Percentiles rank a stretch among this genome's conserved stretches.
phyloP scores from a whole-genome alignment of 2,888 invertebrate species.

The Cerceris rybyensis region DNA sequence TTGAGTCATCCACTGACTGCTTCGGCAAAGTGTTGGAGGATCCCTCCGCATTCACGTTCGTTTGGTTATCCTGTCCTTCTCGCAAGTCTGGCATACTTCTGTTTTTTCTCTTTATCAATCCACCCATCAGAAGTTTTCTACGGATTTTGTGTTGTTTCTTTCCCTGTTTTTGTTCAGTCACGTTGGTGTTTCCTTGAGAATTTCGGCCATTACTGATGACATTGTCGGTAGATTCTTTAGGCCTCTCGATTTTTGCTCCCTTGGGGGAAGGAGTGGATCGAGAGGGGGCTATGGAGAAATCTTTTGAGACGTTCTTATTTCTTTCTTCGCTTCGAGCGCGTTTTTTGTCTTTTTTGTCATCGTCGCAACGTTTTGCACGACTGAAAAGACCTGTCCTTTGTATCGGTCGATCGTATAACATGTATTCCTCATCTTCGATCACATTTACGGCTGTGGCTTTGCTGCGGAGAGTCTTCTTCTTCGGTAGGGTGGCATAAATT shows the following conservation, averaged over 20 bases:
- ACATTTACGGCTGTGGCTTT: constrained; percentile 85
- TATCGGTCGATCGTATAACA: constrained; percentile 86
- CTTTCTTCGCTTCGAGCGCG: constrained; percentile 92
- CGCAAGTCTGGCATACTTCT: constrained; percentile 95
- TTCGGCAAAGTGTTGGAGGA: constrained; percentile 75
- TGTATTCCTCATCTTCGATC: constrained; percentile 88
- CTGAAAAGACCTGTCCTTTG: constrained; percentile 88
- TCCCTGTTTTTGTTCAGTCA: constrained; percentile 87
- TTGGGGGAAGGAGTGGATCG: constrained; percentile 72
- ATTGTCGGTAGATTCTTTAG: constrained; percentile 84
- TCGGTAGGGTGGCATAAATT: constrained; percentile 95
- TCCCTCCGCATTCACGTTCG: constrained; percentile 77
- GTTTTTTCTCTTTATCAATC: constrained; percentile 93
- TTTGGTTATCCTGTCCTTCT: constrained; percentile 87
- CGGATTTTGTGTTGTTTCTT: constrained; percentile 96
- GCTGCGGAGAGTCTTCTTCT: constrained; percentile 89
- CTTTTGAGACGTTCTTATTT: constrained; percentile 88
- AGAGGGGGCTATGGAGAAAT: constrained; percentile 87
- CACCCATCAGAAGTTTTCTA: constrained; percentile 94
- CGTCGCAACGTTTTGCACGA: constrained; percentile 87
- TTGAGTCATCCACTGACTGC: constrained; percentile 88
- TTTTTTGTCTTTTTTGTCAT: constrained; percentile 88
- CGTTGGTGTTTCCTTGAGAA: constrained; percentile 35
- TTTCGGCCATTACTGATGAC: constrained; percentile 83
- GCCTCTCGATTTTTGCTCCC: constrained; percentile 80